phyloP scores from a whole-genome alignment of 2,888 invertebrate species.

The Drosophila quinaria region DNA sequence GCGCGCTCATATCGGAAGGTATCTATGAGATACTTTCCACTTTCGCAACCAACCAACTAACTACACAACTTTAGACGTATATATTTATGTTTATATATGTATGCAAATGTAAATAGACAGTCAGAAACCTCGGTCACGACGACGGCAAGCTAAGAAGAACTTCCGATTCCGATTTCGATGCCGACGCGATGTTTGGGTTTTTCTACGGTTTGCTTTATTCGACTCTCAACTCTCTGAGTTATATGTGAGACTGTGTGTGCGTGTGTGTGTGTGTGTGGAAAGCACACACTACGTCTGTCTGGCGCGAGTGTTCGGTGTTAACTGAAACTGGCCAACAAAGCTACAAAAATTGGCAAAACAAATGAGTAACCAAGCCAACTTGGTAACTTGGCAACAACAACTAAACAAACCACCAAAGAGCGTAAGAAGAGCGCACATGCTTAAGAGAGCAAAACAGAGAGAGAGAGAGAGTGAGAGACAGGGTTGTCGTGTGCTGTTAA shows the following conservation, averaged over 20 bases:
- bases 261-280: constrained; percentile 11
- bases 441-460: constrained; percentile 51
- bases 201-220: constrained; percentile 40
- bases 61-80: constrained; percentile 23
- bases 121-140: constrained; percentile 76
- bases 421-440: constrained; percentile 7
- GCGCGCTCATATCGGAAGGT: constrained; percentile 59
- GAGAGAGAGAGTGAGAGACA: constrained; percentile 54
- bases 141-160: constrained; percentile 63
- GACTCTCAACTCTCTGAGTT: constrained; percentile 33
- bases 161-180: constrained; percentile 65
- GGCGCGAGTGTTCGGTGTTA: constrained; percentile 76
- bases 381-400: constrained; percentile 75
- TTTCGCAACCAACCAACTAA: constrained; percentile 60
- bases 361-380: constrained; percentile 80
- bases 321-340: constrained; percentile 63
- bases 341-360: constrained; percentile 81
- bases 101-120: constrained; percentile 28
- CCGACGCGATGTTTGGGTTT: constrained; percentile 44
- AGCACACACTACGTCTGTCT: constrained; percentile 61
- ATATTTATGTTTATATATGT: constrained; percentile 33
- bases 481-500: constrained; percentile 36
- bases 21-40: constrained; percentile 72
- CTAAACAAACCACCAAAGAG: constrained; percentile 41
- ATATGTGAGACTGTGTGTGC: not conserved